Percentiles rank a stretch among this genome's conserved stretches.
These are phyloP conservation scores for Maniola hyperantus DNA, from an alignment of 2,888 invertebrate species.

Conservation along the genomic window DNA sequence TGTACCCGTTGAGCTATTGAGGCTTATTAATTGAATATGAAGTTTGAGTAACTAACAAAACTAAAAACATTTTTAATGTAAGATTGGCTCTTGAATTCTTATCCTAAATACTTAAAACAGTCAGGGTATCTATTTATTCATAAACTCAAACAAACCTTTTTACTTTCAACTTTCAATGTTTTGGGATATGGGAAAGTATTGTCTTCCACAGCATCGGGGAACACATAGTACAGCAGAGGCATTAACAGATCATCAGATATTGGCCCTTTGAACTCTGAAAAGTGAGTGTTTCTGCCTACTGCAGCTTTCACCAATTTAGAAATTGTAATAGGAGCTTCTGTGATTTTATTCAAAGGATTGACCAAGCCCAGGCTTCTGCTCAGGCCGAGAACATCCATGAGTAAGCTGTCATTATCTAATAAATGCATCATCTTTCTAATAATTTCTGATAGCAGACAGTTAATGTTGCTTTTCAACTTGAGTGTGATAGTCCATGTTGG, in stretches of 20 bases:
- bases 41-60: no score
- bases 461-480: slow-evolving; percentile 85
- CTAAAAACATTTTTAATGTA: no score
- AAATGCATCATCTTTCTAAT: slow-evolving; percentile 87
- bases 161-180: slow-evolving; percentile 72
- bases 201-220: slow-evolving; percentile 92
- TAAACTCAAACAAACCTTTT: slow-evolving; percentile 54
- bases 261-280: slow-evolving; percentile 87
- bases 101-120: background rate
- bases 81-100: background rate
- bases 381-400: slow-evolving; percentile 75
- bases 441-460: slow-evolving; percentile 90
- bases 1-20: no score
- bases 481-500: slow-evolving; percentile 90
- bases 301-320: slow-evolving; percentile 82
- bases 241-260: slow-evolving; percentile 89
- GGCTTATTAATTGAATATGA: no score
- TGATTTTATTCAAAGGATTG: slow-evolving; percentile 87
- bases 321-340: slow-evolving; percentile 89
- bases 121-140: background rate
- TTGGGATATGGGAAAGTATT: slow-evolving; percentile 80
- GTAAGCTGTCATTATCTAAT: slow-evolving; percentile 75
- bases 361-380: slow-evolving; percentile 75
- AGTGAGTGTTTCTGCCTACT: slow-evolving; percentile 74
- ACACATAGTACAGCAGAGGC: slow-evolving; percentile 90